Conservation (phyloP, 2,797 vertebrate species). For the Tenualosa thibaudeaui region DNA sequence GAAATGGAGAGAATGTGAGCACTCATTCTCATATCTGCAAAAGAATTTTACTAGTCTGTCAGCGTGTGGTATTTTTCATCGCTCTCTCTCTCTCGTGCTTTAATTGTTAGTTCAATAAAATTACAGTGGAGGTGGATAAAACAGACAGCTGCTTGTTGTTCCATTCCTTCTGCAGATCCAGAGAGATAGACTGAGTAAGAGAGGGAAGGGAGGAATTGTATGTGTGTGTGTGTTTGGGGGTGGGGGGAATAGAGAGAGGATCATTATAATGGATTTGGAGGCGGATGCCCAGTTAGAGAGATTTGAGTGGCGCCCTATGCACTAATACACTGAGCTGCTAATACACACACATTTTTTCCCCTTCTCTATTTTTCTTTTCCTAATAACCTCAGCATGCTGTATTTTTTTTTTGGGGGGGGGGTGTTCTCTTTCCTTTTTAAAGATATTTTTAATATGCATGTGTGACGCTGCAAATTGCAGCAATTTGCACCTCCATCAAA, state of each 20-base stretch:
- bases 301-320: background rate
- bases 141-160: conserved; percentile 1
- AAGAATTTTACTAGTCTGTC: background rate
- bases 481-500: conserved; percentile 23
- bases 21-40: background rate
- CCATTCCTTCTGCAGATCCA: background rate
- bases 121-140: background rate
- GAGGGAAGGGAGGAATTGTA: no score
- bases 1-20: background rate
- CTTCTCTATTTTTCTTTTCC: background rate
- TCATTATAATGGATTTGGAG: conserved; percentile 13
- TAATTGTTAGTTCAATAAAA: conserved; percentile 3
- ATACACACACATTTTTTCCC: background rate
- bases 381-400: background rate
- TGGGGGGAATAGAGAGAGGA: background rate
- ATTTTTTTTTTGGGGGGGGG: no score
- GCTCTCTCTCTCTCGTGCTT: background rate
- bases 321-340: conserved; percentile 8
- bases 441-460: conserved; percentile 17
- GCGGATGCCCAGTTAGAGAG: background rate
- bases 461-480: conserved; percentile 17
- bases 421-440: background rate
- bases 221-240: background rate
- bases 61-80: background rate
- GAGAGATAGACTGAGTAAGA: background rate